phyloP scores from a whole-genome alignment of 2,797 vertebrate species.

The Parauchenoglanis punctatus region DNA sequence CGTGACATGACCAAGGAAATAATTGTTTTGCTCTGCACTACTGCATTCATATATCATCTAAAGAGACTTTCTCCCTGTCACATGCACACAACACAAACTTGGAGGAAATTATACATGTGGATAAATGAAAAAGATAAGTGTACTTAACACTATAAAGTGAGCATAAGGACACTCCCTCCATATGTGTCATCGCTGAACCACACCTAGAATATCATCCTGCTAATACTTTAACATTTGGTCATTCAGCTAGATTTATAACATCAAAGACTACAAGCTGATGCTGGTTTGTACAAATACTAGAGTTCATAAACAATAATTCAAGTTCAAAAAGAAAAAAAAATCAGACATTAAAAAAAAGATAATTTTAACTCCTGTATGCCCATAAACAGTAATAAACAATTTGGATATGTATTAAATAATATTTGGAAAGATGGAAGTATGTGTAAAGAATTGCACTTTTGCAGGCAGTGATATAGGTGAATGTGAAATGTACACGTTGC shows the following conservation, averaged over 20 bases:
- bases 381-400: background rate
- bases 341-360: background rate
- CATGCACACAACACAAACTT: slow-evolving; percentile 20
- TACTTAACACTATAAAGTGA: background rate
- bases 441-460: background rate
- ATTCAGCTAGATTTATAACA: background rate
- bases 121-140: slow-evolving; percentile 13
- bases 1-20: slow-evolving; percentile 70
- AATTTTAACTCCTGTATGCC: background rate
- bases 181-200: background rate
- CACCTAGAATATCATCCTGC: background rate
- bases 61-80: slow-evolving; percentile 46
- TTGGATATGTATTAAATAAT: background rate
- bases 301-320: background rate
- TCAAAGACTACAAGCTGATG: background rate
- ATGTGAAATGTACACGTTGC: background rate
- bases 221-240: background rate
- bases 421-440: background rate
- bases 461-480: background rate
- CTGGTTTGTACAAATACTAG: background rate
- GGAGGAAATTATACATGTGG: slow-evolving; percentile 12
- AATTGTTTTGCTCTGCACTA: slow-evolving; percentile 72
- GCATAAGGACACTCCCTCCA: no score
- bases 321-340: background rate
- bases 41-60: slow-evolving; percentile 60